Conservation (phyloP, 2,113 vertebrate species). For the Bufo gargarizans region DNA sequence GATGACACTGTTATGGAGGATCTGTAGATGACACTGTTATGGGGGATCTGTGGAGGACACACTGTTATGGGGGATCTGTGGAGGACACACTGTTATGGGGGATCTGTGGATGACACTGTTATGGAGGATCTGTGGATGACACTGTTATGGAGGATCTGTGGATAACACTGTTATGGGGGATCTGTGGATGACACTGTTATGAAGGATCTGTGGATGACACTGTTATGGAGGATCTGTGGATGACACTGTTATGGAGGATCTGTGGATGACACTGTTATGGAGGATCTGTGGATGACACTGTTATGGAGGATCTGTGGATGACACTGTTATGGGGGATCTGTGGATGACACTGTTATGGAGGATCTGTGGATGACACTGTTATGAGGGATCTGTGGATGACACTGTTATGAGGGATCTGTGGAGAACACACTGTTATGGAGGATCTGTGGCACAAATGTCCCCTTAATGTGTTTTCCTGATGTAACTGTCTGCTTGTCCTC, state of each 20-base stretch:
- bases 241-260: background rate
- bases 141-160: conserved; percentile 1
- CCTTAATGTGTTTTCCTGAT: too few species aligned
- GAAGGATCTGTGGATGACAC: background rate
- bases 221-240: background rate
- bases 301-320: too few species aligned
- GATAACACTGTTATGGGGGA: conserved; percentile 4
- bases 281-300: too few species aligned
- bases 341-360: too few species aligned
- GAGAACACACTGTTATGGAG: too few species aligned
- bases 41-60: background rate
- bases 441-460: too few species aligned
- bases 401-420: too few species aligned
- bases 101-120: background rate
- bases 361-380: background rate
- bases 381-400: background rate
- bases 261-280: background rate
- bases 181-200: conserved; percentile 1
- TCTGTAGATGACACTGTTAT: background rate
- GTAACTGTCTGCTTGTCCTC: too few species aligned
- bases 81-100: background rate
- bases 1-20: background rate
- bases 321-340: too few species aligned
- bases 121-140: background rate
- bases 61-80: background rate